A percentile compares a stretch with the other conserved stretches of the same genome.
phyloP scores from a whole-genome alignment of 2,888 invertebrate genomes.

The Cotesia congregata region DNA sequence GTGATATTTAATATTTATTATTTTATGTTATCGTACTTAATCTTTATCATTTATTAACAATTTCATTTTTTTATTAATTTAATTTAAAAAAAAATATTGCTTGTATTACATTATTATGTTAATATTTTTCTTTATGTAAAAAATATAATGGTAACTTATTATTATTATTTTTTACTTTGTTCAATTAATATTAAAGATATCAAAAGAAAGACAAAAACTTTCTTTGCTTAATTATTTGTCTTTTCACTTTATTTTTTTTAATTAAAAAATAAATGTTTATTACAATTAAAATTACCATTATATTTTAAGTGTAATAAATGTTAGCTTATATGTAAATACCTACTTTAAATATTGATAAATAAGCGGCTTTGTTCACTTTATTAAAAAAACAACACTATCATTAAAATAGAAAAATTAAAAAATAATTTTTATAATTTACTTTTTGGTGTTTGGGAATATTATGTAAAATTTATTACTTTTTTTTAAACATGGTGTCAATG shows the following conservation, averaged over 20 bases:
- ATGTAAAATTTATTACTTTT: background rate
- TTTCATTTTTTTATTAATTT: conserved; percentile 1
- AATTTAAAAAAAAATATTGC: conserved; percentile 13
- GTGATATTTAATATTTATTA: background rate
- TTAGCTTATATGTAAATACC: conserved; percentile 38
- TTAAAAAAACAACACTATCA: background rate
- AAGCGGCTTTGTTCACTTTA: conserved; percentile 15
- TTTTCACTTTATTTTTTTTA: conserved; percentile 12
- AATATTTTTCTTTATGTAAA: conserved; percentile 42
- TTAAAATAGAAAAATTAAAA: background rate
- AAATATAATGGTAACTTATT: conserved; percentile 51
- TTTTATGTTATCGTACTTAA: background rate
- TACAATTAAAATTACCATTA: conserved; percentile 38
- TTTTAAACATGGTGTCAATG: background rate
- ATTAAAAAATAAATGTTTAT: conserved; percentile 2
- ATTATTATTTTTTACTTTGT: conserved; percentile 32
- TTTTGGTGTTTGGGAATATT: background rate
- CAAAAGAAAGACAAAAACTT: too few species aligned
- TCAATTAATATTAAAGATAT: background rate
- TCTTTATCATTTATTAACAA: background rate
- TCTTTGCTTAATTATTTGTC: conserved; percentile 12
- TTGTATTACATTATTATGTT: conserved; percentile 9
- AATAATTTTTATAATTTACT: background rate
- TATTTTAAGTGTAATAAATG: conserved; percentile 28
- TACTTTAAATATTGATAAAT: background rate